Percentiles rank a stretch among this genome's conserved stretches.
These are phyloP conservation scores for Mormyrops boulengeri DNA, from an alignment of 2,797 vertebrate genomes.

Conservation along the genomic window DNA sequence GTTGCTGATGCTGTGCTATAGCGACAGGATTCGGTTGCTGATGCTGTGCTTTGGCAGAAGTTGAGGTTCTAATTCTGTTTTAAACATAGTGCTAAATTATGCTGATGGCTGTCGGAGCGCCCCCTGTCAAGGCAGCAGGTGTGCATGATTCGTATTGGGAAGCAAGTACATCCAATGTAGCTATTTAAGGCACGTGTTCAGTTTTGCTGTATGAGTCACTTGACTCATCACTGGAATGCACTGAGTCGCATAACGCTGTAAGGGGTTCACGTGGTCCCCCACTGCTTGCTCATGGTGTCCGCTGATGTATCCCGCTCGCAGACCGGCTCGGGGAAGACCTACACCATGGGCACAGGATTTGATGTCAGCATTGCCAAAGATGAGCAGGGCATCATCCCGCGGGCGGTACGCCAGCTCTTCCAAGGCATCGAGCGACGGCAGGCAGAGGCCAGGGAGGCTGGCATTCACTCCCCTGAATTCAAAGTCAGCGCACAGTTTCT, in stretches of 20 bases:
- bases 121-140: neutral
- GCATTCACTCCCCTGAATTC: conserved; percentile 72
- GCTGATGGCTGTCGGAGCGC: neutral
- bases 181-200: neutral
- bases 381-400: conserved; percentile 87
- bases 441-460: conserved; percentile 57
- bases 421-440: conserved; percentile 73
- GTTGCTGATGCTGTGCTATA: neutral
- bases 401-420: conserved; percentile 88
- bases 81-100: neutral
- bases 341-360: conserved; percentile 94
- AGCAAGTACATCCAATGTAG: neutral
- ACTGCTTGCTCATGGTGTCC: neutral
- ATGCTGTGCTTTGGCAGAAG: neutral
- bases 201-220: neutral
- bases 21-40: neutral
- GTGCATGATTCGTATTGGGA: neutral
- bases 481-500: conserved; percentile 98
- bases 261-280: neutral
- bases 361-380: conserved; percentile 63
- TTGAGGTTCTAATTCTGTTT: neutral
- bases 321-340: conserved; percentile 77
- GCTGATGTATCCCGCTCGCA: conserved; percentile 26
- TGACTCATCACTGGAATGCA: neutral
- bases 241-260: neutral